Evolutionary conservation across 2,888 invertebrate genomes (phyloP).

Genomic region (Calameuta idolon): DNA sequence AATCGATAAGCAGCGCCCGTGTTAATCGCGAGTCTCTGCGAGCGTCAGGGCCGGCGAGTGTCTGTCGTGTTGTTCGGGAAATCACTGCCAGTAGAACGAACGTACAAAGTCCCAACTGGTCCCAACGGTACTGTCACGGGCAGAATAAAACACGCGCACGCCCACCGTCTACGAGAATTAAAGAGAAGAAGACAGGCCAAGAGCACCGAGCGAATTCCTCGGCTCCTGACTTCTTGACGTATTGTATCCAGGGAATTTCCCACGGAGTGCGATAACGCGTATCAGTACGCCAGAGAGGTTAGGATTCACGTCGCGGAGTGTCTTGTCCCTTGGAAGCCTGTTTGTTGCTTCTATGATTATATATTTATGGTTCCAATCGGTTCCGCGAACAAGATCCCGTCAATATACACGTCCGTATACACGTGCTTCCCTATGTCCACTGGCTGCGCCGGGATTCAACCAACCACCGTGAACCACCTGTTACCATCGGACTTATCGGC

Average conservation of each 20-base stretch:
- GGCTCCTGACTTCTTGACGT: neutral
- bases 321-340: neutral
- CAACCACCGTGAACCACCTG: conserved; percentile 66
- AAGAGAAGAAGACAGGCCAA: neutral
- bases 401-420: conserved; percentile 28
- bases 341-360: neutral
- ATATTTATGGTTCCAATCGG: neutral
- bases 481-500: conserved; percentile 55
- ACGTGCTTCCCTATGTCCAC: conserved; percentile 42
- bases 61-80: neutral
- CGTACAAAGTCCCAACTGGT: neutral
- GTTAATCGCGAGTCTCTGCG: conserved; percentile 15
- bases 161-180: conserved; percentile 1
- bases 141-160: conserved; percentile 1
- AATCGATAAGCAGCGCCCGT: conserved; percentile 51
- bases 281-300: neutral
- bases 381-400: neutral
- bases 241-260: neutral
- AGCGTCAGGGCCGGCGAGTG: conserved; percentile 8
- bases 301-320: neutral
- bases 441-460: conserved; percentile 43
- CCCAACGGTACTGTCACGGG: neutral
- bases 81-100: neutral
- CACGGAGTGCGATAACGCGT: neutral
- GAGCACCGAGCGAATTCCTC: neutral